Evolutionary conservation across 2,888 invertebrate species (phyloP), one percentile per base, ranked within the genome.

Genomic region (Chymomyza fuscimana): DNA sequence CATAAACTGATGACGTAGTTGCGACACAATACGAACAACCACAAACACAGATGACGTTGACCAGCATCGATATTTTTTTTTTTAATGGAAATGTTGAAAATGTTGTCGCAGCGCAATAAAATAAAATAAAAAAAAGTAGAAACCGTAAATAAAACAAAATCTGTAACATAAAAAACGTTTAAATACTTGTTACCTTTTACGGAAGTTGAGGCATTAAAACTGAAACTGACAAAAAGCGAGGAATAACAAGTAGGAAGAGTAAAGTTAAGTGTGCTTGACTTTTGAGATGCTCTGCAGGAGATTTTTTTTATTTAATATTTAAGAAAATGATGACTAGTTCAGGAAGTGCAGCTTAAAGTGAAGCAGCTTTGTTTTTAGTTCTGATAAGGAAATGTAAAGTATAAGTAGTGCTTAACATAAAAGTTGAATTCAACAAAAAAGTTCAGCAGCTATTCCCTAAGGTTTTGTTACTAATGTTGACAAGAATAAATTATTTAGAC

Each of bases 1-100:
- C 89, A 86, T 86, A 81, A 88, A 86, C 76, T 83, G 86, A 88
- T 87, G 89, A 88, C 87, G 87, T 80, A 72, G 72, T 56, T 76
- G 65, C 29, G 83, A 69, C 40, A 51, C 69, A 67, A 50, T 50
- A 59, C 65, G 54, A 40, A 46, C 16, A 22, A 50, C 60, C 65
- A 32, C 25, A 4, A 63, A 46, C 54, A 51, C 54, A 19, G 68
- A 72, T 65, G 76, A 36, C 63, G 78, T 69, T 65, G 73, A 3
- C 69, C 77, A 83, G 81, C 86, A 87, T 83, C 79, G 71, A 83
- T 81, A 86, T 86, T 78, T 82, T 54, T 72, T 84, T 54, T 69
- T 84, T 84, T 86, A 83, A 83, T 83, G 86, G 81, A 84, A 86
- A 86, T 79, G 86, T 87, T 84, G 77, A 85, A 81, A 87, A 82